Evolutionary conservation across 2,797 vertebrate species (phyloP).

Genomic region (Poliocrania exsul): DNA sequence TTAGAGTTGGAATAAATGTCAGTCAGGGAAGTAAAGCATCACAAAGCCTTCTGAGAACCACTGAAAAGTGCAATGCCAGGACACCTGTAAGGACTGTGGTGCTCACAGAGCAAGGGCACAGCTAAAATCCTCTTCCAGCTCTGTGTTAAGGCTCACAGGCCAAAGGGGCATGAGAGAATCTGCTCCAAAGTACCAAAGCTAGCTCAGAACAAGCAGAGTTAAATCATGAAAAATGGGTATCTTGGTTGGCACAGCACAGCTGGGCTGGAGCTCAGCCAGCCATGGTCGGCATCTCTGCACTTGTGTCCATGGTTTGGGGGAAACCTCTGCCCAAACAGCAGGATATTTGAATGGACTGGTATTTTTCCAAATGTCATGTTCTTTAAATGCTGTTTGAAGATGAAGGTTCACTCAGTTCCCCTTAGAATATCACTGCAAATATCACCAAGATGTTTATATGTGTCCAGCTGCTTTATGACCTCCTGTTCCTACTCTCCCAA

Average conservation of each 20-base stretch:
- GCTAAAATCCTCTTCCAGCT: neutral
- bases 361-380: slow-evolving; percentile 51
- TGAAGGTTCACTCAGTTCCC: slow-evolving; percentile 27
- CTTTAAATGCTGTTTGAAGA: slow-evolving; percentile 43
- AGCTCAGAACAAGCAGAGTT: neutral
- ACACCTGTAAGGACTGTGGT: neutral
- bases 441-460: slow-evolving; percentile 13
- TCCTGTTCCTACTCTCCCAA: neutral
- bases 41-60: neutral
- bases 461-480: slow-evolving; percentile 28
- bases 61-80: neutral
- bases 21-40: neutral
- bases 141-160: neutral
- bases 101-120: neutral
- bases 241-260: neutral
- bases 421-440: slow-evolving; percentile 40
- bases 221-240: neutral
- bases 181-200: neutral
- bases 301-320: fast-evolving
- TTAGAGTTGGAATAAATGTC: neutral
- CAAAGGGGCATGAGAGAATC: neutral
- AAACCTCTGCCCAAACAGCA: neutral
- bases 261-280: neutral
- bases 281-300: neutral
- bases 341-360: neutral